Conservation (phyloP, 2,113 vertebrate species). For the Chaetodon auriga region DNA sequence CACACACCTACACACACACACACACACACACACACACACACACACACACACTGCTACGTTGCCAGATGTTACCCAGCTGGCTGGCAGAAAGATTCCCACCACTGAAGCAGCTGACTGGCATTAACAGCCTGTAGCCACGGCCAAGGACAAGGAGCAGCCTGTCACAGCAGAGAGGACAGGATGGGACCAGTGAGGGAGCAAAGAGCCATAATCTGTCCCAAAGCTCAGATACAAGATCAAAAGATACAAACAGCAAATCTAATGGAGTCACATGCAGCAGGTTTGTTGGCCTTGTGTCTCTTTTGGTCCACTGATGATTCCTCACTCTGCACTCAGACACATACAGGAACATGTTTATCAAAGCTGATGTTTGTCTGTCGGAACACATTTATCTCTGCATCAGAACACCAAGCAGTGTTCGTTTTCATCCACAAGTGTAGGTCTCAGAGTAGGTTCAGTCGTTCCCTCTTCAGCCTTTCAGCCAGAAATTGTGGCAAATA, state of each 20-base stretch:
- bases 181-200: neutral
- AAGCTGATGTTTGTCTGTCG: neutral
- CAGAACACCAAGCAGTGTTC: neutral
- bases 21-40: too few relatives aligned
- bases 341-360: neutral
- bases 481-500: slow-evolving; percentile 9
- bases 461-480: slow-evolving; percentile 23
- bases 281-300: neutral
- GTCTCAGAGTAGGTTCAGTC: neutral
- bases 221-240: neutral
- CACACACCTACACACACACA: too few relatives aligned
- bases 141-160: neutral
- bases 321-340: neutral
- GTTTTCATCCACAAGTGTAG: slow-evolving; percentile 12
- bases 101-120: neutral
- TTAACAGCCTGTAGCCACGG: neutral
- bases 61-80: neutral
- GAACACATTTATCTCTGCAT: neutral
- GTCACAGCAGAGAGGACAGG: neutral
- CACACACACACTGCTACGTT: neutral
- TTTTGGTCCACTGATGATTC: neutral
- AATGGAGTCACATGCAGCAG: neutral
- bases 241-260: too few relatives aligned
- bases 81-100: neutral
- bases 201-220: neutral